Evolutionary conservation across 1,140 invertebrate species (phyloP).

Genomic region (Drosophila punjabiensis): DNA sequence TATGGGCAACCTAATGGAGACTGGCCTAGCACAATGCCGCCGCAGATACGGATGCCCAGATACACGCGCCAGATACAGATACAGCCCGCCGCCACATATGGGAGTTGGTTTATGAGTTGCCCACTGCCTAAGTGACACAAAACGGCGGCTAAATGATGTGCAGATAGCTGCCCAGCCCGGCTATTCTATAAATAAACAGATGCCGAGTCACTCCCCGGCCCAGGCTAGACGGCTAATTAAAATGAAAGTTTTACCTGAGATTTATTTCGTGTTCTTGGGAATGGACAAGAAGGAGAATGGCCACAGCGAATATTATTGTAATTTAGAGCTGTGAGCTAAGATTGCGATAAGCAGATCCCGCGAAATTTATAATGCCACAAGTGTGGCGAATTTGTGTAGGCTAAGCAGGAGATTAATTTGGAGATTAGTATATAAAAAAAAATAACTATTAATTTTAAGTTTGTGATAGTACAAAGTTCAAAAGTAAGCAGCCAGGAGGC

Average conservation of each 20-base stretch:
- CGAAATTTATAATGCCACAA: slow-evolving; percentile 15
- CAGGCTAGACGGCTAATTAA: slow-evolving; percentile 73
- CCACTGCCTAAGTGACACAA: slow-evolving; percentile 73
- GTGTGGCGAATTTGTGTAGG: slow-evolving; percentile 4
- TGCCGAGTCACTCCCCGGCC: slow-evolving; percentile 57
- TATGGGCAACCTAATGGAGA: slow-evolving; percentile 55
- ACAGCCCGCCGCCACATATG: slow-evolving; percentile 43
- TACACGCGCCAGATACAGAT: slow-evolving; percentile 81
- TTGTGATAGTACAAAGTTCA: background rate
- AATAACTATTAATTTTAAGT: background rate
- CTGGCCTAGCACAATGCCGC: slow-evolving; percentile 56
- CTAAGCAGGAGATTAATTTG: background rate
- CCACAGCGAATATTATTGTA: slow-evolving; percentile 27
- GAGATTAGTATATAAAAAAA: background rate
- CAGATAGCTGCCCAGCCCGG: slow-evolving; percentile 60
- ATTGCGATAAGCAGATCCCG: slow-evolving; percentile 34
- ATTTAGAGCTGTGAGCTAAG: slow-evolving; percentile 27
- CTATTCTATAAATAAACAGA: slow-evolving; percentile 72
- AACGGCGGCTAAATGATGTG: slow-evolving; percentile 79
- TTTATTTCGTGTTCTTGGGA: slow-evolving; percentile 44
- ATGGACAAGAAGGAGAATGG: slow-evolving; percentile 19
- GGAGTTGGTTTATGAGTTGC: slow-evolving; percentile 72
- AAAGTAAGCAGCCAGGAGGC: background rate
- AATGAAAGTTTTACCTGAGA: slow-evolving; percentile 57
- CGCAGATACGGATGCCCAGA: slow-evolving; percentile 59